Evolutionary conservation across 2,888 invertebrate species (phyloP).

Genomic region (Rotaria macrura): DNA sequence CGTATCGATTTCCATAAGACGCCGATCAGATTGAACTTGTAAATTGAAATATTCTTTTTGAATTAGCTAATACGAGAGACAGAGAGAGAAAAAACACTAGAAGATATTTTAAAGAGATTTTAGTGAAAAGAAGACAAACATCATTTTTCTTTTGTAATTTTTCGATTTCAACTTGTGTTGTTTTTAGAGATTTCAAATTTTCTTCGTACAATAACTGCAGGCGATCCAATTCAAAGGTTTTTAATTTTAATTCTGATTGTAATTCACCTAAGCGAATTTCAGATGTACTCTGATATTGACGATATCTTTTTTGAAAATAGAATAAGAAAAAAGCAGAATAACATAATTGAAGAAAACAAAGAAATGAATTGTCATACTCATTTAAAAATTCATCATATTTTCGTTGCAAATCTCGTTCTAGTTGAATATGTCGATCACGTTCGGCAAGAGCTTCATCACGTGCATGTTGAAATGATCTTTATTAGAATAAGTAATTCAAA

Average conservation of each 20-base stretch:
- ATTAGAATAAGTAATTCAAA: not conserved
- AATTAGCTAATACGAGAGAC: constrained; percentile 39
- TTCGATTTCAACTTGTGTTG: constrained; percentile 45
- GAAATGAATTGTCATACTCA: too few species aligned
- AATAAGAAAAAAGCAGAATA: not conserved
- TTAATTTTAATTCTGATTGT: constrained; percentile 47
- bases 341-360: too few species aligned
- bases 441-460: constrained; percentile 39
- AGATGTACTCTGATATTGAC: constrained; percentile 41
- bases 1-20: constrained; percentile 43
- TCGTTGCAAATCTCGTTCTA: constrained; percentile 41
- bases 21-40: constrained; percentile 43
- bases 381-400: constrained; percentile 45
- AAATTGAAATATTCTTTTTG: constrained; percentile 48
- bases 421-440: constrained; percentile 41
- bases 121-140: constrained; percentile 36
- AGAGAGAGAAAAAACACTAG: not conserved
- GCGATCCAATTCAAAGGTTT: constrained; percentile 47
- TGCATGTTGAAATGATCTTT: constrained; percentile 13
- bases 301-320: constrained; percentile 38
- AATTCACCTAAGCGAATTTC: constrained; percentile 43
- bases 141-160: constrained; percentile 48
- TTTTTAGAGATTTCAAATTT: constrained; percentile 43
- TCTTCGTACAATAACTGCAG: constrained; percentile 46
- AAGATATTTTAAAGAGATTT: not conserved